These are phyloP conservation scores for Hoplostethus mediterraneus DNA, from an alignment of 2,797 vertebrate genomes.

Conservation along the genomic window DNA sequence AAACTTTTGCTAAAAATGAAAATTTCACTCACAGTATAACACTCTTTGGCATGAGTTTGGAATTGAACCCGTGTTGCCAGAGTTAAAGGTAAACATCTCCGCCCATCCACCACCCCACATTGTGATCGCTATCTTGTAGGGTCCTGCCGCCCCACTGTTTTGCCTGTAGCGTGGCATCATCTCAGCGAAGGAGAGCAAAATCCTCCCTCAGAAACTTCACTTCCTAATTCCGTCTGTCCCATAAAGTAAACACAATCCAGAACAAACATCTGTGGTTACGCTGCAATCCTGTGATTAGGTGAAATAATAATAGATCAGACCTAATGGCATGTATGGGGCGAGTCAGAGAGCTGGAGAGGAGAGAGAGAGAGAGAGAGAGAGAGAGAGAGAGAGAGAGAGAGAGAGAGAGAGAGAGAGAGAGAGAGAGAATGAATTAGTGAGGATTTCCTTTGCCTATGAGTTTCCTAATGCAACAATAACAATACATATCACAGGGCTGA, in stretches of 20 bases:
- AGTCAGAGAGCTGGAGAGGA: not conserved
- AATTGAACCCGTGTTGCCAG: too few relatives aligned
- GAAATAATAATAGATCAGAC: conserved; percentile 39
- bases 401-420: not conserved
- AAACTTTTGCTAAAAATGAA: too few relatives aligned
- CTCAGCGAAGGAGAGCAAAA: conserved; percentile 12
- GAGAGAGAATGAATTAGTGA: not conserved
- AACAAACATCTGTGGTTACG: conserved; percentile 33
- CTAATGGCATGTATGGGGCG: conserved; percentile 21
- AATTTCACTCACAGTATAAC: too few relatives aligned
- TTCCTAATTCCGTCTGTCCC: conserved; percentile 25
- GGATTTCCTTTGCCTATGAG: conserved; percentile 7
- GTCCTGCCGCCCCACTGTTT: not conserved
- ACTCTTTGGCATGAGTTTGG: too few relatives aligned
- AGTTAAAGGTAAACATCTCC: too few relatives aligned
- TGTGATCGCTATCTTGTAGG: too few relatives aligned
- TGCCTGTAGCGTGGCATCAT: not conserved
- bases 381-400: not conserved
- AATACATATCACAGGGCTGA: not conserved
- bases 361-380: not conserved
- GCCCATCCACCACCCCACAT: too few relatives aligned
- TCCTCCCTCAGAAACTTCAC: conserved; percentile 14
- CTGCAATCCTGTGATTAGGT: conserved; percentile 36
- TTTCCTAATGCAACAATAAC: not conserved
- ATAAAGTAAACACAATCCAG: conserved; percentile 24